phyloP scores from a whole-genome alignment of 2,797 vertebrate species.

The Eidolon dupreanum region DNA sequence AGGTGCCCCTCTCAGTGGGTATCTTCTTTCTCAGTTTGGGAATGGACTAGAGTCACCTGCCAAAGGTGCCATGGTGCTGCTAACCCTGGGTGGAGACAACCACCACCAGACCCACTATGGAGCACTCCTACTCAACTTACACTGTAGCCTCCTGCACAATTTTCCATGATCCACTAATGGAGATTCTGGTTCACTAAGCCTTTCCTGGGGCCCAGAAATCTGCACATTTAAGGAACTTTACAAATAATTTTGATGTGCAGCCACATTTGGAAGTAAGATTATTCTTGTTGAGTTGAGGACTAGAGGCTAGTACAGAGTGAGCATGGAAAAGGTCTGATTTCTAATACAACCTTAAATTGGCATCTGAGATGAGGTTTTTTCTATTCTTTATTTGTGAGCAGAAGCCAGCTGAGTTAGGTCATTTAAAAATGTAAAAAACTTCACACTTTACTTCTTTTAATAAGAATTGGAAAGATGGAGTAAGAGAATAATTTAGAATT shows the following conservation, averaged over 20 bases:
- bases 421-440: neutral
- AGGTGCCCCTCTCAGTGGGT: no score
- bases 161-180: neutral
- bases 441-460: neutral
- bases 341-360: neutral
- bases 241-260: neutral
- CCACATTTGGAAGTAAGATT: neutral
- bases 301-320: neutral
- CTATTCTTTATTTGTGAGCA: neutral
- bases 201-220: neutral
- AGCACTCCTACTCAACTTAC: neutral
- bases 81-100: neutral
- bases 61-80: neutral
- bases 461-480: neutral
- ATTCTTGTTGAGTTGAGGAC: neutral
- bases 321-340: neutral
- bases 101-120: accelerated
- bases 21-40: neutral
- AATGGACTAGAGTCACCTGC: neutral
- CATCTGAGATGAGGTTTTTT: neutral
- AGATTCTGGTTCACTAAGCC: neutral
- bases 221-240: neutral
- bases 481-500: neutral
- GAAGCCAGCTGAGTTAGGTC: neutral
- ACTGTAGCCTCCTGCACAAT: neutral